Evolutionary conservation across 2,888 invertebrate genomes (phyloP), one percentile per base, ranked within the genome.

Genomic region (Drosophila pullipes): DNA sequence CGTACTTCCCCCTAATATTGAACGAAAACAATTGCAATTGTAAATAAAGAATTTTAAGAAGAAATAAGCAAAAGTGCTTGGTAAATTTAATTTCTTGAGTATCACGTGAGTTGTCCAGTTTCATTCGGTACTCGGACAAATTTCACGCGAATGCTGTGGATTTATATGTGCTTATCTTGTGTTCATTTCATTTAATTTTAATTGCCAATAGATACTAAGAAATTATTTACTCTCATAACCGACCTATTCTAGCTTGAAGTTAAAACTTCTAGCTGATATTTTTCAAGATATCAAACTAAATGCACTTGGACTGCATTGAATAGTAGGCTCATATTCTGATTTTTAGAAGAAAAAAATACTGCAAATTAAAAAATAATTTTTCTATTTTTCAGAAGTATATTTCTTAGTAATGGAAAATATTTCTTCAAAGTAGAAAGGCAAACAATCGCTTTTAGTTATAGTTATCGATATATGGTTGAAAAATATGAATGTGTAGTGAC

Each of bases 1-100:
- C 61, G 31, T 39, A 54, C 49, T 58, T 57, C 63, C 63, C 30
- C 4, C 6, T 28, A n/a, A 30, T 31, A 31, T 6, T 47, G n/a
- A 28, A 31, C 1, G 5, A 22, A 52, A 9, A 64, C 37, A 44
- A n/a, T n/a, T 4, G 10, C 5, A 22, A 13, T 33, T 33, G 30
- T 52, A 53, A 53, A 50, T 49, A 65, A 37, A 16, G 25, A 50
- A 50, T 7, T 16, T 30, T 2, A 25, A 52, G 6, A 5, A 30
- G n/a, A 30, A 41, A 30, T 22, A 31, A 9, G 18, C 55, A 11
- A 41, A 41, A 41, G n/a, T 41, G 10, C n/a, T 41, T n/a, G 5
- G 9, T 10, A 11, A 11, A 11, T 2, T 41, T n/a, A 10, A 10
- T 41, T 39, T 18, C 39, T 10, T 18, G 9, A 18, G 18, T 10